Conservation (phyloP, 2,797 vertebrate species). For the Avahi laniger region DNA sequence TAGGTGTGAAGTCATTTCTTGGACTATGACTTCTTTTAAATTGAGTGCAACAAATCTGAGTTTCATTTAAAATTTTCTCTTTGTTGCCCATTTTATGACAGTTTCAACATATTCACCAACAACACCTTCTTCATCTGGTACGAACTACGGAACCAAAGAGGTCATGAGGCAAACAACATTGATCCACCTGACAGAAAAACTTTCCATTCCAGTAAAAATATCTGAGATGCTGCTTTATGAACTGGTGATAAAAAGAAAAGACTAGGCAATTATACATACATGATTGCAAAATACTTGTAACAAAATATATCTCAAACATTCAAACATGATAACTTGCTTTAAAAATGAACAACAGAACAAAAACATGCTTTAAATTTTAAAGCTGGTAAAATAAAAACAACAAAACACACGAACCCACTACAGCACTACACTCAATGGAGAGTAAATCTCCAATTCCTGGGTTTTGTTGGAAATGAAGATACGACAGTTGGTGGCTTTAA, state of each 20-base stretch:
- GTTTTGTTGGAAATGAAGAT: not conserved
- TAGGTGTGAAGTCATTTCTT: slow-evolving; percentile 49
- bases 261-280: not conserved
- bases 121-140: not conserved
- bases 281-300: not conserved
- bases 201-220: not conserved
- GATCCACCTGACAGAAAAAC: not conserved
- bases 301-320: not conserved
- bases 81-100: slow-evolving; percentile 38
- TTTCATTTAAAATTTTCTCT: slow-evolving; percentile 40
- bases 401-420: not conserved
- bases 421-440: not conserved
- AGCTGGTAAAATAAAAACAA: not conserved
- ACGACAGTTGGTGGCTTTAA: not conserved
- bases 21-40: not conserved
- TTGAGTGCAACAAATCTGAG: slow-evolving; percentile 15
- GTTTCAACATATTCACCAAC: not conserved
- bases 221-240: not conserved
- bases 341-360: not conserved
- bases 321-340: not conserved
- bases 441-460: not conserved
- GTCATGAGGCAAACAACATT: not conserved
- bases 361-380: not conserved
- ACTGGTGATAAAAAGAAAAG: not conserved
- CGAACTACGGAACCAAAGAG: not conserved